Conservation (phyloP, 2,797 vertebrate genomes). For the Mus spretus region DNA sequence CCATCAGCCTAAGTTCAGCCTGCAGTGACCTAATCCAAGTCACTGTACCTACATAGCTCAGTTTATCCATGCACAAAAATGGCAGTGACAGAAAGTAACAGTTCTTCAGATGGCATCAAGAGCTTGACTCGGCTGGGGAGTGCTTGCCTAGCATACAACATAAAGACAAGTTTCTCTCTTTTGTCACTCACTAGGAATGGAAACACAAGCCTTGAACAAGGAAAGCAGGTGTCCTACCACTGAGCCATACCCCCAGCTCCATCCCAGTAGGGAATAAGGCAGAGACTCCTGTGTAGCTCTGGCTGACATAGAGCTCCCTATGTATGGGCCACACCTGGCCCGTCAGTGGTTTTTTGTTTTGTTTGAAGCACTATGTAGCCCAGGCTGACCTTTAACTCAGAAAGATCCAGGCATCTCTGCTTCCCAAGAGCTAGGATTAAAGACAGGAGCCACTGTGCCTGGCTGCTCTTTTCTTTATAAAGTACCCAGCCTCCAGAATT, state of each 20-base stretch:
- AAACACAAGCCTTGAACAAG: neutral
- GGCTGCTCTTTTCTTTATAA: neutral
- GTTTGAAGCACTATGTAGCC: neutral
- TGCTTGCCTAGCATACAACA: neutral
- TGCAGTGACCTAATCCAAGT: neutral
- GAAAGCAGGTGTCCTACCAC: neutral
- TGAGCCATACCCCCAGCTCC: neutral
- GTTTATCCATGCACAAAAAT: slow-evolving; percentile 8
- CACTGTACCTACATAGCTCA: neutral
- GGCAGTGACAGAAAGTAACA: neutral
- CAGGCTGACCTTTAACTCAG: neutral
- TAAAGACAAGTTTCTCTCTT: neutral
- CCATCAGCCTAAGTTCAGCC: neutral
- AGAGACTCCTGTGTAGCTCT: neutral
- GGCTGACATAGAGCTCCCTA: neutral
- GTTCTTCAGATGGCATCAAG: slow-evolving; percentile 4
- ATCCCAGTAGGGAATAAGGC: too few species aligned
- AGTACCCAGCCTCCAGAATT: neutral
- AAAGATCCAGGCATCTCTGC: neutral
- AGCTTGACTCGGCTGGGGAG: neutral
- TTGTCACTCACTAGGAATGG: neutral
- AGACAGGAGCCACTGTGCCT: neutral
- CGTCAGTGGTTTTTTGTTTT: neutral
- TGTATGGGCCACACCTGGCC: neutral
- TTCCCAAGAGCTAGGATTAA: neutral